Base-by-base conservation (phyloP, 2,888 invertebrate species). In the Lepeophtheirus nordmannii region DNA sequence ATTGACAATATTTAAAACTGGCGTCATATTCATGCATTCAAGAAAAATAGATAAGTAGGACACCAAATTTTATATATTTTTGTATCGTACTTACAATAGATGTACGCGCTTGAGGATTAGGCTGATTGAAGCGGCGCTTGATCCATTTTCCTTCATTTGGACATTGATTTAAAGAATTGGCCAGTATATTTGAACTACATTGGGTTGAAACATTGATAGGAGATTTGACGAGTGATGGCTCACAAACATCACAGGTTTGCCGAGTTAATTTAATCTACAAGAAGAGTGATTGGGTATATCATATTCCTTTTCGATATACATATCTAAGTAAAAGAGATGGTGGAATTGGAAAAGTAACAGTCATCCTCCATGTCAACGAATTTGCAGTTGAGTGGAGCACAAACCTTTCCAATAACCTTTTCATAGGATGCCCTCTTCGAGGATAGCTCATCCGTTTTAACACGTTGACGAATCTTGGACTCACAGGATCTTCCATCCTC, bases 321-420 rank as follows among this genome's bases (percentile, higher is more conserved):
- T n/a, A n/a, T n/a, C n/a, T n/a, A n/a, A n/a, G n/a, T n/a, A n/a
- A n/a, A n/a, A n/a, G n/a, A n/a, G n/a, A n/a, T 23, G 20, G 62
- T 38, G 14, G 20, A 39, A 39, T 20, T 62, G 14, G 62, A 39
- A 3, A 17, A 20, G 40, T 20, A 30, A 41, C 62, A 62, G 20
- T 62, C 39, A 1, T 38, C 20, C 11, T 41, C 62, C 10, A 17
- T 30, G 39, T 20, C 40, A n/a, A 39, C 17, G 3, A 62, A 41
- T 41, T 17, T 38, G 41, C 62, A 62, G 40, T 62, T 41, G 12
- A 62, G 20, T n/a, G 62, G 39, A 20, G 62, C 62, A 41, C 62
- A 62, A 20, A 40, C 14, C 39, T 30, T 30, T 38, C 39, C 62
- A n/a, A 62, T 14, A 9, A 39, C 62, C 39, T 41, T 38, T 17